Evolutionary conservation across 1,140 invertebrate genomes (phyloP).

Genomic region (Adelges cooleyi): DNA sequence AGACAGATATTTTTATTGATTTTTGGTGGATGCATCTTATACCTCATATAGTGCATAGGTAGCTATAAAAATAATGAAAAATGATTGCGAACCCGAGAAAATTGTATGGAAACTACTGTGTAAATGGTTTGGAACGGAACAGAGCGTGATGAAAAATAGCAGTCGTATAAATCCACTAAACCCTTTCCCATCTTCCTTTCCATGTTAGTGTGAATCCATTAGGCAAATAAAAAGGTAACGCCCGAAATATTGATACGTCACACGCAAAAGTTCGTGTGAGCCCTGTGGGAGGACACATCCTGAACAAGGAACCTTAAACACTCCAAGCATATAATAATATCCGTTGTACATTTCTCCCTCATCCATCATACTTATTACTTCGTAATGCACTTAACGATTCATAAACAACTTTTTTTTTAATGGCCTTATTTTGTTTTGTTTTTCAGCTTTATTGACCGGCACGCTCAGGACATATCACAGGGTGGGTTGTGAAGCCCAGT

Average conservation of each 20-base stretch:
- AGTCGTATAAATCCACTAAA: neutral
- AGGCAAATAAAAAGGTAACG: constrained; percentile 26
- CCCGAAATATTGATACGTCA: constrained; percentile 27
- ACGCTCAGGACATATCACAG: constrained; percentile 78
- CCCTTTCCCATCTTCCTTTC: neutral
- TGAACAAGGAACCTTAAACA: no score
- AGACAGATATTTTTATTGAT: no score
- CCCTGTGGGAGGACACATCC: neutral
- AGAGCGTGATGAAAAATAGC: neutral
- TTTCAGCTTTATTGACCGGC: constrained; percentile 67
- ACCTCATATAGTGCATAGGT: no score
- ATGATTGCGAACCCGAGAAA: neutral
- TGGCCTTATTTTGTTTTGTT: constrained; percentile 32
- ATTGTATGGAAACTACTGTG: neutral
- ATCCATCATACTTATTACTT: no score
- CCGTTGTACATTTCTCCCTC: no score
- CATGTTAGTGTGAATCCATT: constrained; percentile 11
- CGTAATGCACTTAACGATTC: no score
- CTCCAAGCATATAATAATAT: no score
- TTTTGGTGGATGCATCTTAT: no score
- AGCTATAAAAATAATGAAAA: no score
- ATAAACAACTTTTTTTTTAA: neutral
- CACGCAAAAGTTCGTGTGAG: constrained; percentile 20
- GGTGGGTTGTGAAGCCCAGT: constrained; percentile 74
- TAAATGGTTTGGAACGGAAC: constrained; percentile 1